These are phyloP conservation scores for Psettodes erumei DNA, from an alignment of 2,113 vertebrate genomes.

Conservation along the genomic window DNA sequence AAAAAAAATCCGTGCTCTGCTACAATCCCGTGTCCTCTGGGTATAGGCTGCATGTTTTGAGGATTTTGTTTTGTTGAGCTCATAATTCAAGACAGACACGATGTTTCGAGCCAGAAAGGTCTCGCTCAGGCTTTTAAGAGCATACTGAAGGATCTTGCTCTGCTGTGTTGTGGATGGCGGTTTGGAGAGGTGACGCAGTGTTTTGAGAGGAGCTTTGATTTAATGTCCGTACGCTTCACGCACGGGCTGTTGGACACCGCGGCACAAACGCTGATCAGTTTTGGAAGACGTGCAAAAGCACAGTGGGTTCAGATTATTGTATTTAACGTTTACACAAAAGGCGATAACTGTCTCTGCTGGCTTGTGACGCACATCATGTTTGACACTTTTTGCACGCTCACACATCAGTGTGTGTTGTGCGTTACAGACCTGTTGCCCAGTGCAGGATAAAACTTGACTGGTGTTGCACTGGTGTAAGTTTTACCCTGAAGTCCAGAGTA, in stretches of 20 bases:
- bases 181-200: constrained; percentile 55
- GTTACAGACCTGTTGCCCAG: neutral
- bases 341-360: neutral
- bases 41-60: constrained; percentile 75
- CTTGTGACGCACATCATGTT: neutral
- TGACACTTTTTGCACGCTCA: too few species aligned
- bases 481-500: neutral
- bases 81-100: constrained; percentile 83
- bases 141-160: constrained; percentile 49
- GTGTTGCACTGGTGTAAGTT: neutral
- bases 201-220: constrained; percentile 55
- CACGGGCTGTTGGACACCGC: constrained; percentile 10
- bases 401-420: too few species aligned
- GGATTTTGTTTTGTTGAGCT: constrained; percentile 82
- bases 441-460: neutral
- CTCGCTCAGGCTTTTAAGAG: constrained; percentile 71
- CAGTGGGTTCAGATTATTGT: neutral
- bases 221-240: constrained; percentile 27
- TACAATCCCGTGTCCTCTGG: constrained; percentile 74
- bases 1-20: constrained; percentile 57
- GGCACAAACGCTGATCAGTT: neutral
- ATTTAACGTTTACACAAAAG: neutral
- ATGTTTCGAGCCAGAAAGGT: constrained; percentile 71
- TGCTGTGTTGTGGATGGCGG: constrained; percentile 43
- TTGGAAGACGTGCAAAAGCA: neutral